Evolutionary conservation across 2,113 vertebrate species (phyloP).

Genomic region (Ailuropoda melanoleuca): DNA sequence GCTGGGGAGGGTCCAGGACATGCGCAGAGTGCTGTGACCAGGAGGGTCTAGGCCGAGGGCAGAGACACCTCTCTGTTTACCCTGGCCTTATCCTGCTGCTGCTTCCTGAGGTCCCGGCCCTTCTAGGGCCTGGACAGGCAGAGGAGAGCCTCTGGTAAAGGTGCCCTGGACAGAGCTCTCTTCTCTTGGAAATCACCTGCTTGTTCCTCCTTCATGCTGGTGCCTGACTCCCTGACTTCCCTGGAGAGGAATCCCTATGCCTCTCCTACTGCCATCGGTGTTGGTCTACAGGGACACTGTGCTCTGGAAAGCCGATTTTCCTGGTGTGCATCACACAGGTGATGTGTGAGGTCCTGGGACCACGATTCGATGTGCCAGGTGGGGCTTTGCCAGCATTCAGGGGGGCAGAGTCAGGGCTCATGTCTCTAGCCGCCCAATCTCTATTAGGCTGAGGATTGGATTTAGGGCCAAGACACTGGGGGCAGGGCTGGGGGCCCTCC

Average conservation of each 20-base stretch:
- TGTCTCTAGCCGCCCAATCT: background rate
- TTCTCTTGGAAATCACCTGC: constrained; percentile 75
- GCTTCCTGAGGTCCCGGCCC: background rate
- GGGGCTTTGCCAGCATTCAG: constrained; percentile 79
- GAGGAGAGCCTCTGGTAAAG: background rate
- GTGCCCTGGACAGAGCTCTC: constrained; percentile 79
- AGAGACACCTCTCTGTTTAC: background rate
- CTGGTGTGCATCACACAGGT: background rate
- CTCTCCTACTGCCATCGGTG: constrained; percentile 74
- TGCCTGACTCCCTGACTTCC: constrained; percentile 75
- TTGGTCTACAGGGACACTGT: constrained; percentile 73
- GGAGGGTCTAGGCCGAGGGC: background rate
- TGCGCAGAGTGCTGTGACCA: background rate
- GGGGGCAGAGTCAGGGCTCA: background rate
- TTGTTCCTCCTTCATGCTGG: constrained; percentile 80
- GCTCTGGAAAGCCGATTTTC: background rate
- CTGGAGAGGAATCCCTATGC: constrained; percentile 77
- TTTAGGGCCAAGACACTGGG: background rate
- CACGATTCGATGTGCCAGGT: background rate
- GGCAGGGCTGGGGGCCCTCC: background rate
- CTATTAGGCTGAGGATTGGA: background rate
- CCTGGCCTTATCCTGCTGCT: background rate
- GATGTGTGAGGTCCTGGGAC: background rate
- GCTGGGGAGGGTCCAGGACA: background rate
- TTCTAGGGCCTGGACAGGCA: background rate